A percentile compares a stretch with the other conserved stretches of the same genome.
Conservation (phyloP, 1,140 invertebrate genomes). For the Portunus trituberculatus region DNA sequence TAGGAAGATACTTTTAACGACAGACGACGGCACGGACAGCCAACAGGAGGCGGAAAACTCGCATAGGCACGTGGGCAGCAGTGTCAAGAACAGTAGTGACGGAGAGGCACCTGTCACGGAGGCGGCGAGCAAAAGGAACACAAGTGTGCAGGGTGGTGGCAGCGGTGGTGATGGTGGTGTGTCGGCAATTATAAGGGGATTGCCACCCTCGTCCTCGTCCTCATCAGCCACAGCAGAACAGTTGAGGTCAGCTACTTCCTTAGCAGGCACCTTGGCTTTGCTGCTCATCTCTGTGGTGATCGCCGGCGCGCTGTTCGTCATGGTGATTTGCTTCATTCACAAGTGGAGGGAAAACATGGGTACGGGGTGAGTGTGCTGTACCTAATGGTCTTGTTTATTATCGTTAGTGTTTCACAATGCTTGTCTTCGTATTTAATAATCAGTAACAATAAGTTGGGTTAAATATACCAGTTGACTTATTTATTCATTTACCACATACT, state of each 20-base stretch:
- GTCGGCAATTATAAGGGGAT: background rate
- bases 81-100: background rate
- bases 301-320: slow-evolving; percentile 68
- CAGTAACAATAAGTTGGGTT: no score
- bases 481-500: no score
- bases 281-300: slow-evolving; percentile 67
- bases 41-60: background rate
- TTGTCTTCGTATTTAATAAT: background rate
- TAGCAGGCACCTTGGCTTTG: slow-evolving; percentile 51
- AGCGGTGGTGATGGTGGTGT: background rate
- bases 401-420: background rate
- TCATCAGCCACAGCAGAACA: slow-evolving; percentile 16
- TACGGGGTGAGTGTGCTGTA: slow-evolving; percentile 51
- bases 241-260: slow-evolving; percentile 39
- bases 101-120: background rate
- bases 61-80: no score
- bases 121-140: slow-evolving; percentile 1
- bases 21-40: background rate
- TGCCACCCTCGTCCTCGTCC: background rate
- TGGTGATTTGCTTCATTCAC: slow-evolving; percentile 69
- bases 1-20: background rate
- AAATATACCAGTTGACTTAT: no score
- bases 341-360: slow-evolving; percentile 72
- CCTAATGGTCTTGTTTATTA: background rate
- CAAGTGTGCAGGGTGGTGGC: background rate